Evolutionary conservation across 2,113 vertebrate genomes (phyloP).

Genomic region (Channa maculata): DNA sequence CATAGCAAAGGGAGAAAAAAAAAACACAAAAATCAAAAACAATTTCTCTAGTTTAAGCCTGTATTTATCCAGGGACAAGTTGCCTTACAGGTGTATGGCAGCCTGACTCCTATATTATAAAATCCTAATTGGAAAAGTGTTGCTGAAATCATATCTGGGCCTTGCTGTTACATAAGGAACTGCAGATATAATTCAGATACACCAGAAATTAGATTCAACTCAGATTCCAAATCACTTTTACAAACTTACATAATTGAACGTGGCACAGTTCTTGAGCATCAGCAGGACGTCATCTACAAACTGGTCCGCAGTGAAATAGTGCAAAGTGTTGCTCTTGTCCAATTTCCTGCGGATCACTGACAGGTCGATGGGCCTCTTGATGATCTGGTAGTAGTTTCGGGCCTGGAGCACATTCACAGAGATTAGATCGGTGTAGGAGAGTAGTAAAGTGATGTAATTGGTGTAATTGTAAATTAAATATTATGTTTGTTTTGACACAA

Average conservation of each 20-base stretch:
- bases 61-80: no score
- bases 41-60: no score
- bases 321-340: slow-evolving; percentile 85
- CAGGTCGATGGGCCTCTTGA: slow-evolving; percentile 93
- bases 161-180: slow-evolving; percentile 19
- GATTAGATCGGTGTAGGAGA: not conserved
- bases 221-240: not conserved
- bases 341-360: slow-evolving; percentile 90
- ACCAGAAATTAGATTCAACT: slow-evolving; percentile 29
- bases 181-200: slow-evolving; percentile 22
- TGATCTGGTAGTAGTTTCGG: slow-evolving; percentile 95
- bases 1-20: not conserved
- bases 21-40: no score
- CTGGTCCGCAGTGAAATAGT: slow-evolving; percentile 90
- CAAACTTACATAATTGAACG: slow-evolving; percentile 93
- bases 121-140: no score
- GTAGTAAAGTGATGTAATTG: no score
- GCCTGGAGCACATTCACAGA: slow-evolving; percentile 79
- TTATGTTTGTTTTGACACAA: no score
- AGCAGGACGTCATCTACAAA: slow-evolving; percentile 91
- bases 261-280: slow-evolving; percentile 96
- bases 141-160: not conserved
- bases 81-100: no score
- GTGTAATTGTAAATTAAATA: no score
- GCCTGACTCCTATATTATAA: no score